Evolutionary conservation across 2,888 invertebrate genomes (phyloP), one percentile per base, ranked within the genome.

Genomic region (Drosophila neotestacea): DNA sequence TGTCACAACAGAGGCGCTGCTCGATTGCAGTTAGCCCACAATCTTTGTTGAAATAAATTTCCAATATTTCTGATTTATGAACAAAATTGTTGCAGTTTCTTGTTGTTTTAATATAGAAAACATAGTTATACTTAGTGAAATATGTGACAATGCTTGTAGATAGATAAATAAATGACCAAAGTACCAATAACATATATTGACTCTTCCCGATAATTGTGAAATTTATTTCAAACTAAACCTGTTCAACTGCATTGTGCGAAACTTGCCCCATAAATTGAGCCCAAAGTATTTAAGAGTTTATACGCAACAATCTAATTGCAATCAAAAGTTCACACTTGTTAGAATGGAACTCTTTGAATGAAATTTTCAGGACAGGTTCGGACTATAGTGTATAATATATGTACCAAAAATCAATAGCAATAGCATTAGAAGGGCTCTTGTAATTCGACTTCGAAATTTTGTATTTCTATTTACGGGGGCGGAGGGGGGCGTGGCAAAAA

Each of bases 21-120:
- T 30, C 56, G 51, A 61, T 73, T 77, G 68, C 70, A 59, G 54
- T 66, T 69, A 13, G 55, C 60, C 66, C 47, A 65, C 74, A 83
- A 86, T 86, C 87, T 85, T 81, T 77, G 85, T 72, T 72, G 81
- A 87, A 78, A 85, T 85, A 85, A 85, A 87, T 86, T 83, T 75
- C 61, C 62, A 85, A 84, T 77, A 79, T 80, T 81, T 70, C 50
- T 85, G 85, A 85, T 85, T 85, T 85, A 85, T 81, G 85, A 48
- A 50, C 74, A 62, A 71, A 68, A 46, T 74, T 63, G 68, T 58
- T 73, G 68, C 58, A 46, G 46, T 47, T 50, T 7, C 36, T 50
- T n/a, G 34, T 50, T 34, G 32, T 6, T 47, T 34, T 22, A 22
- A 16, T 44, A 32, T 9, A 44, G n/a, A 47, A 28, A 41, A 30